Conservation (phyloP, 1,140 invertebrate genomes). For the Cyphomyrmex costatus region DNA sequence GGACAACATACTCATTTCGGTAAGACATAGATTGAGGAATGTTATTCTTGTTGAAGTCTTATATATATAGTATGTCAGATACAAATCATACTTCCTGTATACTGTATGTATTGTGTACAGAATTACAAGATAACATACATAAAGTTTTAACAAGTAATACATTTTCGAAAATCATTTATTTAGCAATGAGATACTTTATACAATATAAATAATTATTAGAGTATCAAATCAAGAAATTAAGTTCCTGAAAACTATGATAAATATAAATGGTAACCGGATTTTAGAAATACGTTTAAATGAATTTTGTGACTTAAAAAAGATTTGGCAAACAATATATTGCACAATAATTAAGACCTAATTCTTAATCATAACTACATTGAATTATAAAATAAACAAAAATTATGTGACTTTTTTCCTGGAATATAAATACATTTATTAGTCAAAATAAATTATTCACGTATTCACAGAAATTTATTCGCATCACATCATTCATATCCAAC, state of each 20-base stretch:
- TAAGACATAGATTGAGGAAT: neutral
- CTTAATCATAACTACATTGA: neutral
- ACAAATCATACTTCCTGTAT: neutral
- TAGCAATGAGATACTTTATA: slow-evolving; percentile 4
- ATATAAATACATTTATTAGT: neutral
- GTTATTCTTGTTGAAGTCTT: neutral
- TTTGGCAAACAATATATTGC: neutral
- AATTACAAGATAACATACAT: neutral
- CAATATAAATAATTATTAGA: slow-evolving; percentile 27
- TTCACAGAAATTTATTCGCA: no score
- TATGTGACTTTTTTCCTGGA: neutral
- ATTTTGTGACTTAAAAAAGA: neutral
- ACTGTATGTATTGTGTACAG: neutral
- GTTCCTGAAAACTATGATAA: neutral
- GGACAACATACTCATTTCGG: neutral
- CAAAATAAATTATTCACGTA: neutral
- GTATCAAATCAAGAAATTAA: slow-evolving; percentile 19
- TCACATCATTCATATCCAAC: neutral
- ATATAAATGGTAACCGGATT: neutral
- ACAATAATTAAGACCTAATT: neutral
- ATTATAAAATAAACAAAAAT: neutral
- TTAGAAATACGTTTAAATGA: neutral
- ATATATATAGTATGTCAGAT: neutral
- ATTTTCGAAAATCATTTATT: slow-evolving; percentile 56
- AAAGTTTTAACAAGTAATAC: neutral